These are phyloP conservation scores for Menura novaehollandiae DNA, from an alignment of 2,113 vertebrate species.

Conservation along the genomic window DNA sequence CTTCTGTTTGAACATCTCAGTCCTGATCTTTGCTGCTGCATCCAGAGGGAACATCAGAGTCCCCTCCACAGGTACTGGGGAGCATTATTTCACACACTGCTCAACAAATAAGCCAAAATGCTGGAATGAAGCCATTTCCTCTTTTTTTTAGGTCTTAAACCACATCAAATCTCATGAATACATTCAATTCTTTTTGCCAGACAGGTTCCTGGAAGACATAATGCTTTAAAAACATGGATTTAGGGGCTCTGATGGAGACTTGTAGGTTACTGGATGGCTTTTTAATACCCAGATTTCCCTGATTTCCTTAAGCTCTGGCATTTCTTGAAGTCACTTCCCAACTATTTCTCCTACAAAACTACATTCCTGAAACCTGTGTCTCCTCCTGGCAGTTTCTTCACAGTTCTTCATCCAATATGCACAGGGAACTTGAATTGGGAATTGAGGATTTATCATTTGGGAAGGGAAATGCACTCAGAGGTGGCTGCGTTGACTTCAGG, in stretches of 20 bases:
- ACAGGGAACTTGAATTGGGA: neutral
- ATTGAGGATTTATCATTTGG: neutral
- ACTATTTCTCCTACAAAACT: neutral
- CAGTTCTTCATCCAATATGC: neutral
- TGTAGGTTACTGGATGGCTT: neutral
- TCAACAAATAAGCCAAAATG: neutral
- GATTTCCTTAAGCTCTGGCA: neutral
- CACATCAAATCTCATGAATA: neutral
- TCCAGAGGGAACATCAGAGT: neutral
- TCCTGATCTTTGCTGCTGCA: neutral
- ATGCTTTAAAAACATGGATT: neutral
- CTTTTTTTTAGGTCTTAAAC: neutral
- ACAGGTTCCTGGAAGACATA: neutral
- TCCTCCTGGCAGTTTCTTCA: neutral
- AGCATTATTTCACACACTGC: neutral
- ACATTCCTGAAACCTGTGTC: neutral
- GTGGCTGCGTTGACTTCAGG: neutral
- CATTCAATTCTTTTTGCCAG: neutral
- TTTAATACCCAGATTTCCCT: neutral
- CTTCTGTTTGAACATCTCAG: neutral
- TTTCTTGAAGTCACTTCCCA: neutral
- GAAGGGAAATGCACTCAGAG: neutral
- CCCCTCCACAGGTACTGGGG: neutral
- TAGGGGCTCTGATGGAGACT: neutral
- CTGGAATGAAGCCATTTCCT: neutral